phyloP scores from a whole-genome alignment of 1,140 invertebrate genomes.

The Orchestia grillus region DNA sequence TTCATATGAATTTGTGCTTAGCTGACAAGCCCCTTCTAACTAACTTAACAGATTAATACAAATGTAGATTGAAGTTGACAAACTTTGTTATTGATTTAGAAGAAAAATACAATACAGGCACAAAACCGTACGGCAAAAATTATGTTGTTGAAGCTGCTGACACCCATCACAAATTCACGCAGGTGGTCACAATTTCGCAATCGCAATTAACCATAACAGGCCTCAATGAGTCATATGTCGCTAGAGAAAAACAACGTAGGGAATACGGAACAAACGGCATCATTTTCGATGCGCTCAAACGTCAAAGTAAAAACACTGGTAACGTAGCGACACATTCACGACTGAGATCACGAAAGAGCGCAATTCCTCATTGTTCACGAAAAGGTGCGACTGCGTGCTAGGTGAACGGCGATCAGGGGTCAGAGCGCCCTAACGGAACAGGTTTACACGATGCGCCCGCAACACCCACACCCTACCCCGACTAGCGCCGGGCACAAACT shows the following conservation, averaged over 20 bases:
- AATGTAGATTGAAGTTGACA: background rate
- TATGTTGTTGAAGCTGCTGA: background rate
- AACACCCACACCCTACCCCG: constrained; percentile 30
- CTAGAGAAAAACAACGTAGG: background rate
- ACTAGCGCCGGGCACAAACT: constrained; percentile 28
- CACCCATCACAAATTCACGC: no score
- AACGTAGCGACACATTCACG: background rate
- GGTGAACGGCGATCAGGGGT: constrained; percentile 18
- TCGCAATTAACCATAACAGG: background rate
- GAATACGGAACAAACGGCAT: background rate
- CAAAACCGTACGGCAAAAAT: background rate
- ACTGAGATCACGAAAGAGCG: background rate
- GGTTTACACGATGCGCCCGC: background rate
- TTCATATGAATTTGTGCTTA: background rate
- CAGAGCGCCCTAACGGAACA: constrained; percentile 32
- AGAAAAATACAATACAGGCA: background rate
- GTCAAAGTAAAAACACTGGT: background rate
- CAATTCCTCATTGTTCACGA: constrained; percentile 39
- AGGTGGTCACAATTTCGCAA: background rate
- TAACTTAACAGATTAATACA: background rate
- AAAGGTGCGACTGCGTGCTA: background rate
- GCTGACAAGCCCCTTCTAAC: background rate
- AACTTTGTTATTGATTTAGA: background rate
- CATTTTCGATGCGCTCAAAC: background rate
- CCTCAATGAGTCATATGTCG: background rate